These are phyloP conservation scores for Melieria omissa DNA, from an alignment of 2,888 invertebrate species.

Conservation along the genomic window DNA sequence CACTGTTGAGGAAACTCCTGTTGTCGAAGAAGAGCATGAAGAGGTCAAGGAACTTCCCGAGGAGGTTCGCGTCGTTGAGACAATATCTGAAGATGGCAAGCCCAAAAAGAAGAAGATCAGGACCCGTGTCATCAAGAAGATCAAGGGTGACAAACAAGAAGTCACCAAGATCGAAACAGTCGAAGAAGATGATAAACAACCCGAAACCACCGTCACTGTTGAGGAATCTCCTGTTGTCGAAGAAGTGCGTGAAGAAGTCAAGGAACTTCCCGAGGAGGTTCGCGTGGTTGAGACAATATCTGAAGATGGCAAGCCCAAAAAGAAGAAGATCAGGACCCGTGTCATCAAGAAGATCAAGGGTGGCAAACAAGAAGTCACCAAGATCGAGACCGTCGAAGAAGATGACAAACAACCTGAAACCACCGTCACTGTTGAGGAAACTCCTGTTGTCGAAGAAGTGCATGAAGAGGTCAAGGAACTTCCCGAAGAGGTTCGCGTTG, in stretches of 20 bases:
- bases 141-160: slow-evolving; percentile 25
- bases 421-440: slow-evolving; percentile 24
- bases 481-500: slow-evolving; percentile 18
- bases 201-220: slow-evolving; percentile 24
- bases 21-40: slow-evolving; percentile 7
- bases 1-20: slow-evolving; percentile 21
- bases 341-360: slow-evolving; percentile 20
- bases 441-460: slow-evolving; percentile 16
- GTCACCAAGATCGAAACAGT: slow-evolving; percentile 22
- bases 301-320: slow-evolving; percentile 23
- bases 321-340: slow-evolving; percentile 23
- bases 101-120: slow-evolving; percentile 25
- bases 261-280: slow-evolving; percentile 17
- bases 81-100: slow-evolving; percentile 25
- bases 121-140: slow-evolving; percentile 22
- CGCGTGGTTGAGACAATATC: slow-evolving; percentile 19
- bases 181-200: slow-evolving; percentile 26
- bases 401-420: slow-evolving; percentile 25
- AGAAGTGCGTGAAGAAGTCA: slow-evolving; percentile 11
- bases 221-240: slow-evolving; percentile 15
- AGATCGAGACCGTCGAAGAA: slow-evolving; percentile 26
- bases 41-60: slow-evolving; percentile 18
- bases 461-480: slow-evolving; percentile 10
- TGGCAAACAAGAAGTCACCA: slow-evolving; percentile 25
- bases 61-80: slow-evolving; percentile 17